A percentile compares a stretch with the other conserved stretches of the same genome.
Conservation (phyloP, 2,113 vertebrate genomes). For the Axis porcinus region DNA sequence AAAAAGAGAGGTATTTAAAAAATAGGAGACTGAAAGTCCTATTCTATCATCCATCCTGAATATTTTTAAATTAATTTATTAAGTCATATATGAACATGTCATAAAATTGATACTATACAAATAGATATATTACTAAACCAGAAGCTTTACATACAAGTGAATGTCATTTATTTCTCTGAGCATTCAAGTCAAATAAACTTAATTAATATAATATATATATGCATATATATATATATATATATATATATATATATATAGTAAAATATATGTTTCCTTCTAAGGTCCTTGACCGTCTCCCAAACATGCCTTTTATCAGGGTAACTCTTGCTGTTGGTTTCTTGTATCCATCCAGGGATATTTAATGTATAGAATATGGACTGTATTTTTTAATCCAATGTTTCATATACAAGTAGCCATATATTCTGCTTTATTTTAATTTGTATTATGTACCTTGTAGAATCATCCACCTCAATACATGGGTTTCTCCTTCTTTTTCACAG, state of each 20-base stretch:
- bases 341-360: not conserved
- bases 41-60: not conserved
- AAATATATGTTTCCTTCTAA: not conserved
- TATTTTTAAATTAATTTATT: not conserved
- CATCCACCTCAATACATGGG: not conserved
- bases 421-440: not conserved
- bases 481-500: not conserved
- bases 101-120: not conserved
- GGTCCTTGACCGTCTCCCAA: not conserved
- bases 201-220: not conserved
- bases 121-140: not conserved
- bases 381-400: not conserved
- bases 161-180: not conserved
- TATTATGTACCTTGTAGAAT: not conserved
- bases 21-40: not conserved
- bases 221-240: no score
- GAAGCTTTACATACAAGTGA: not conserved
- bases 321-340: not conserved
- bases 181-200: not conserved
- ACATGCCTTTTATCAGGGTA: not conserved
- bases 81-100: not conserved
- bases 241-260: not conserved
- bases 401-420: not conserved
- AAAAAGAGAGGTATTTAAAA: not conserved
- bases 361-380: not conserved